phyloP scores from a whole-genome alignment of 2,113 vertebrate genomes.

The Guaruba guarouba region DNA sequence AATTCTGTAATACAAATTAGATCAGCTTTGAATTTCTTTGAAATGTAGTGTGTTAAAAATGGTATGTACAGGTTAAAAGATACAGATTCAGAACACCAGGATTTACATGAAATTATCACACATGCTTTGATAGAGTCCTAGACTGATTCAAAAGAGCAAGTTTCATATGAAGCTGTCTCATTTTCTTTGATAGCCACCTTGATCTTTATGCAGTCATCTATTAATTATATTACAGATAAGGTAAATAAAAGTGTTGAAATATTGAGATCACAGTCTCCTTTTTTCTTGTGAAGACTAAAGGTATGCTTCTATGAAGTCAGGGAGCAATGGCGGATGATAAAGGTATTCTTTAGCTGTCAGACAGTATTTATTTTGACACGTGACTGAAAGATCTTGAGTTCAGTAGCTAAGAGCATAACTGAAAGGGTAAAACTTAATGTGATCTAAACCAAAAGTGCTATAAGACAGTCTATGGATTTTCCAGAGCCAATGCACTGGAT shows the following conservation, averaged over 20 bases:
- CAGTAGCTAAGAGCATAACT: constrained; percentile 5
- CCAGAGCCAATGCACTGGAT: not conserved
- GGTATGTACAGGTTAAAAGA: constrained; percentile 76
- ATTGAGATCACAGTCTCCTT: constrained; percentile 77
- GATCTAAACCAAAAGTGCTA: not conserved
- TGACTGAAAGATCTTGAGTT: constrained; percentile 66
- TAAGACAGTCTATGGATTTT: not conserved
- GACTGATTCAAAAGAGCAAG: constrained; percentile 76
- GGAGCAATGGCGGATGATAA: constrained; percentile 50
- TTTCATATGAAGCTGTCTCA: constrained; percentile 70
- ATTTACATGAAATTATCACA: constrained; percentile 82
- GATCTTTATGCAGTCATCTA: constrained; percentile 77
- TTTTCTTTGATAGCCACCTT: constrained; percentile 78
- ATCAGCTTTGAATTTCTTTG: constrained; percentile 71
- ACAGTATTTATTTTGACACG: constrained; percentile 63
- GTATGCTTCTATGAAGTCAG: constrained; percentile 70
- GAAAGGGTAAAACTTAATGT: constrained; percentile 10
- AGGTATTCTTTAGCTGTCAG: constrained; percentile 55
- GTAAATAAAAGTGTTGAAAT: constrained; percentile 78
- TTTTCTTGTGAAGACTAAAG: constrained; percentile 75
- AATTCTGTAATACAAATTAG: constrained; percentile 76
- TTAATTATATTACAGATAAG: constrained; percentile 82
- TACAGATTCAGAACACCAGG: constrained; percentile 72
- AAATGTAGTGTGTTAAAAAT: constrained; percentile 73
- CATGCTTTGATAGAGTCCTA: constrained; percentile 78